phyloP scores from a whole-genome alignment of 2,113 vertebrate species.

The Columbina picui region DNA sequence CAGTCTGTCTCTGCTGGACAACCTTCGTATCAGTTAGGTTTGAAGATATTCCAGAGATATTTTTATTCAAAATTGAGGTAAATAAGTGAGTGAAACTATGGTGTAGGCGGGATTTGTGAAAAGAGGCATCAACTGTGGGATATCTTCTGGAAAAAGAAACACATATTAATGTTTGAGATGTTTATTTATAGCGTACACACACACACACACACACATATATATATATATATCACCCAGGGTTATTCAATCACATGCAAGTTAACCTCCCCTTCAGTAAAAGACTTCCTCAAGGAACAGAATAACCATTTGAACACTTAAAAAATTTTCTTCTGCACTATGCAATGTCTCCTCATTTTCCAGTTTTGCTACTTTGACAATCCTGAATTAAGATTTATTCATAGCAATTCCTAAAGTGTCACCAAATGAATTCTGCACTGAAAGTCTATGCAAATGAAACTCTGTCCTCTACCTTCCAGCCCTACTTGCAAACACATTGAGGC shows the following conservation, averaged over 20 bases:
- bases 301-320: neutral
- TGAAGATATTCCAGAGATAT: neutral
- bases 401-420: neutral
- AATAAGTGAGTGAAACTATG: constrained; percentile 43
- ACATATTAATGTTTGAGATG: constrained; percentile 1
- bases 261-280: constrained; percentile 2
- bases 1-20: neutral
- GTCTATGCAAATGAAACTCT: neutral
- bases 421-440: neutral
- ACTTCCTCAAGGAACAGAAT: neutral
- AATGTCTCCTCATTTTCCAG: neutral
- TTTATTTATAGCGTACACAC: constrained; percentile 27
- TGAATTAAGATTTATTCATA: constrained; percentile 30
- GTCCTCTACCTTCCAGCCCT: neutral
- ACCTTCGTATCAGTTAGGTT: neutral
- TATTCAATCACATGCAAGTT: constrained; percentile 22
- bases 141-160: constrained; percentile 37
- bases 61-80: constrained; percentile 32
- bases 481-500: neutral
- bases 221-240: neutral
- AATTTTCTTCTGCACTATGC: neutral
- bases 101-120: constrained; percentile 44
- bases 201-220: neutral
- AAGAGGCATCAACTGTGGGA: constrained; percentile 28
- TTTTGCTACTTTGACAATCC: constrained; percentile 16